Evolutionary conservation across 1,140 invertebrate genomes (phyloP).

Genomic region (Papilio aristodemus): DNA sequence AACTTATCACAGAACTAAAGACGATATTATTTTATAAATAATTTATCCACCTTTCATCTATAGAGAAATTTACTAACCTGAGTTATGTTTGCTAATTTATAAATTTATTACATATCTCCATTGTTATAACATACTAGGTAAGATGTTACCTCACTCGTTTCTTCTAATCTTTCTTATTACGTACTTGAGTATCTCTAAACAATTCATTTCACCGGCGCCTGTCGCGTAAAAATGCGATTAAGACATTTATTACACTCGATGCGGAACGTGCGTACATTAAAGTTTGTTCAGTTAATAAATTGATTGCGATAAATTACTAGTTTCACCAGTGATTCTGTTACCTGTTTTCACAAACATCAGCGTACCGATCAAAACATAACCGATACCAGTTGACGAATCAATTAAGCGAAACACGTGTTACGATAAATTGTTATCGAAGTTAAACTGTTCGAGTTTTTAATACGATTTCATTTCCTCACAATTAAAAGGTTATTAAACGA

Average conservation of each 20-base stretch:
- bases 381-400: slow-evolving; percentile 2
- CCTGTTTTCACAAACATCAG: slow-evolving; percentile 8
- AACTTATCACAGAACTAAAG: no score
- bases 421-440: neutral
- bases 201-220: slow-evolving; percentile 18
- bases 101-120: neutral
- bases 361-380: slow-evolving; percentile 16
- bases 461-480: slow-evolving; percentile 13
- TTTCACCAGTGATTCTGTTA: slow-evolving; percentile 21
- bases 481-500: slow-evolving; percentile 8
- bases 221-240: slow-evolving; percentile 20
- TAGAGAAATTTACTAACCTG: neutral
- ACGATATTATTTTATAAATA: neutral
- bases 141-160: neutral
- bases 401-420: slow-evolving; percentile 17
- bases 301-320: slow-evolving; percentile 24
- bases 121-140: neutral
- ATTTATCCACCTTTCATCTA: neutral
- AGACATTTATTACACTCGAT: slow-evolving; percentile 15
- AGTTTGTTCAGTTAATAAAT: slow-evolving; percentile 24
- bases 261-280: neutral
- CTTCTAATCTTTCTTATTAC: slow-evolving; percentile 10
- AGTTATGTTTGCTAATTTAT: neutral
- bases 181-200: slow-evolving; percentile 13
- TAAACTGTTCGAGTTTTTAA: slow-evolving; percentile 19